phyloP scores from a whole-genome alignment of 2,113 vertebrate genomes.

The Columba livia region DNA sequence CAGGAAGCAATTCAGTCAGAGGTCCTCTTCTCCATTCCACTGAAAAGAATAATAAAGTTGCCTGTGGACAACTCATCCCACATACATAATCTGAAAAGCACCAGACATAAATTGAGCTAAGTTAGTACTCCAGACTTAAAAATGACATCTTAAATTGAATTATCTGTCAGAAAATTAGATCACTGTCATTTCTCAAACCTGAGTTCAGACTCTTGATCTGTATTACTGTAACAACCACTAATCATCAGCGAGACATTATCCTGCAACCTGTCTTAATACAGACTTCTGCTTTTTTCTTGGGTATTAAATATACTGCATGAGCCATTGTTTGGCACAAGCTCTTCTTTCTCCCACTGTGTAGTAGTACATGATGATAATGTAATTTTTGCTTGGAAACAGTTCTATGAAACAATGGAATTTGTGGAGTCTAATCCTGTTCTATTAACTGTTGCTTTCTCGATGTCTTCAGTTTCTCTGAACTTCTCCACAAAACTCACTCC shows the following conservation, averaged over 20 bases:
- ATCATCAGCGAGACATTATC: neutral
- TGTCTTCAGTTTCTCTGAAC: neutral
- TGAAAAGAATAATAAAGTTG: neutral
- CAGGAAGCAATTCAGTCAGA: neutral
- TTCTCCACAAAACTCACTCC: neutral
- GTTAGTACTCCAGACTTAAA: neutral
- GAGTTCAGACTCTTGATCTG: neutral
- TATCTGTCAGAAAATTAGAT: neutral
- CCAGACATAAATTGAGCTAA: neutral
- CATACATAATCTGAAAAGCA: neutral
- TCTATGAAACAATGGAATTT: neutral
- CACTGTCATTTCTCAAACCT: neutral
- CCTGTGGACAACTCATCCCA: neutral
- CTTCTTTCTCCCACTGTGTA: neutral
- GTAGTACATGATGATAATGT: neutral
- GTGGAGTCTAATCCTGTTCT: neutral
- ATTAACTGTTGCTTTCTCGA: neutral
- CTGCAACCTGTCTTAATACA: neutral
- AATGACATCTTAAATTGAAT: constrained; percentile 11
- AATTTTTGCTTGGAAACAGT: neutral
- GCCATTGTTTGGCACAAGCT: neutral
- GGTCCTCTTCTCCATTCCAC: neutral
- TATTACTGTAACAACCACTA: neutral
- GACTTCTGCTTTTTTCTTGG: neutral
- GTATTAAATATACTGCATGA: neutral